Evolutionary conservation across 1,140 invertebrate species (phyloP).

Genomic region (Ceratosolen fusciceps): DNA sequence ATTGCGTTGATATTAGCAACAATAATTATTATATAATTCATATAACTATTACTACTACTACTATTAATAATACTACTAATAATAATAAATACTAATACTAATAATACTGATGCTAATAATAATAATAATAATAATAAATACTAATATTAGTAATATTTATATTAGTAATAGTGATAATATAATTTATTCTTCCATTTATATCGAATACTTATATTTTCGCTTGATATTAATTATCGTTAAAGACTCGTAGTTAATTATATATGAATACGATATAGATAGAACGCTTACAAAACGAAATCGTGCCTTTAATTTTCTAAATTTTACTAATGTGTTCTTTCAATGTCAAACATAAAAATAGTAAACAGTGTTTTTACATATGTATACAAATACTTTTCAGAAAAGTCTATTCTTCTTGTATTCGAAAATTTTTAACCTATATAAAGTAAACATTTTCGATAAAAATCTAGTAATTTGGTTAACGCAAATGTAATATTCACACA

Average conservation of each 20-base stretch:
- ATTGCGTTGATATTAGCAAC: conserved; percentile 46
- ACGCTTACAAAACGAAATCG: conserved; percentile 42
- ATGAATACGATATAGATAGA: conserved; percentile 15
- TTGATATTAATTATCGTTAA: conserved; percentile 39
- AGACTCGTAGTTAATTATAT: conserved; percentile 41
- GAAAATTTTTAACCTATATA: conserved; percentile 6
- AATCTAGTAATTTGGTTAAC: not conserved
- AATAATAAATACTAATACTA: no score
- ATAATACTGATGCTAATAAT: no score
- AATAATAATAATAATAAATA: no score
- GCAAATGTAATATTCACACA: not conserved
- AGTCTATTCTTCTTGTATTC: not conserved
- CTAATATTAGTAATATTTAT: no score
- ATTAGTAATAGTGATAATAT: conserved; percentile 9
- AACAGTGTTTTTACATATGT: not conserved
- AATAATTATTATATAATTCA: conserved; percentile 14
- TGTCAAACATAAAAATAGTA: conserved; percentile 2
- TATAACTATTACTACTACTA: no score
- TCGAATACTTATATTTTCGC: conserved; percentile 40
- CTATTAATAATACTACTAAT: no score
- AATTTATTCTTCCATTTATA: conserved; percentile 27
- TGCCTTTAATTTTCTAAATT: conserved; percentile 50
- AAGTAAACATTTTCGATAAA: conserved; percentile 8
- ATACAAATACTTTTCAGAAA: not conserved
- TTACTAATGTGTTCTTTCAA: conserved; percentile 30